phyloP scores from a whole-genome alignment of 2,797 vertebrate species.

The Rhabdophis nuchalis region DNA sequence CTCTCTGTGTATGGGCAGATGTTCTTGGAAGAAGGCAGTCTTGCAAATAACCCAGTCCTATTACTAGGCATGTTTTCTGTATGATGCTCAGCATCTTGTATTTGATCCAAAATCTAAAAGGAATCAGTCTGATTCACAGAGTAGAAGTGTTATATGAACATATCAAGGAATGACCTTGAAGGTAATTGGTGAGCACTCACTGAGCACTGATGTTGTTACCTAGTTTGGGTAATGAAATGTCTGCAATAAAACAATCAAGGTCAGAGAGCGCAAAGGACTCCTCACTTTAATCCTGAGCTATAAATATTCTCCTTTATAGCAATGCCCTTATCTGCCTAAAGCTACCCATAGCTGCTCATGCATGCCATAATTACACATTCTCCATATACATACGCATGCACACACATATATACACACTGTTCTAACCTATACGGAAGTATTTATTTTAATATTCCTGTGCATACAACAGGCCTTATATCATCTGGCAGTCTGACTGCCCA shows the following conservation, averaged over 20 bases:
- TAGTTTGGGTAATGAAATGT: background rate
- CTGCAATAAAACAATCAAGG: background rate
- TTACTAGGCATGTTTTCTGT: background rate
- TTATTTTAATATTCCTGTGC: background rate
- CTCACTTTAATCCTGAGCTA: background rate
- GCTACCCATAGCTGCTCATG: background rate
- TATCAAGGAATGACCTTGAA: background rate
- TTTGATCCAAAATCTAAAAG: background rate
- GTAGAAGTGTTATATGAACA: background rate
- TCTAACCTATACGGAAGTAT: background rate
- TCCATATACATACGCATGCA: background rate
- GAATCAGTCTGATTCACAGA: background rate
- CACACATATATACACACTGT: background rate
- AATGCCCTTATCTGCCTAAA: background rate
- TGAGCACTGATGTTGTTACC: background rate
- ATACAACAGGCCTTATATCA: background rate
- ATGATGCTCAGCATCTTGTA: background rate
- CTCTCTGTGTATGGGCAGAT: background rate
- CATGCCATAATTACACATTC: background rate
- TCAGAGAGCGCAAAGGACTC: background rate
- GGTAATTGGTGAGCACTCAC: background rate
- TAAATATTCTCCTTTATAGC: background rate
- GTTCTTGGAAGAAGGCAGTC: background rate
- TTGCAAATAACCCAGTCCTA: background rate
- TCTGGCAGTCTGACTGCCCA: background rate